Evolutionary conservation across 2,888 invertebrate species (phyloP).

Genomic region (Pardosa pseudoannulata): DNA sequence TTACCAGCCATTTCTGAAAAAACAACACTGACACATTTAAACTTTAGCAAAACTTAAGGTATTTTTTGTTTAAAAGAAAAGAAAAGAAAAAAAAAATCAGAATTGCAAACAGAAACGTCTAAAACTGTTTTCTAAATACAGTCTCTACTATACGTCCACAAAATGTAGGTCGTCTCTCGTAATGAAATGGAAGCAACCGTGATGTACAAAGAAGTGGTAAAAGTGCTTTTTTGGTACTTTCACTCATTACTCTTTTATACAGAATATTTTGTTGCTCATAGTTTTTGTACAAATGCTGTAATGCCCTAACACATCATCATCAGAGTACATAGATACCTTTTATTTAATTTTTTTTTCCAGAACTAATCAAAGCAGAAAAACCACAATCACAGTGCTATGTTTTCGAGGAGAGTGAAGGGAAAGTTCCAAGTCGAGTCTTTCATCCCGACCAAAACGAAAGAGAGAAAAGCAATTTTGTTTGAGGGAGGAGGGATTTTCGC

Average conservation of each 20-base stretch:
- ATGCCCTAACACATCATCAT: slow-evolving; percentile 15
- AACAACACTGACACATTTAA: slow-evolving; percentile 45
- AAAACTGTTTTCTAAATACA: slow-evolving; percentile 32
- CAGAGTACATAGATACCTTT: slow-evolving; percentile 26
- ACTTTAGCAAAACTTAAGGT: slow-evolving; percentile 18
- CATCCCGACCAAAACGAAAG: slow-evolving; percentile 21
- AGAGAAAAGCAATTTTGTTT: slow-evolving; percentile 27
- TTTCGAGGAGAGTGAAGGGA: slow-evolving; percentile 21
- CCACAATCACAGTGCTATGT: slow-evolving; percentile 38
- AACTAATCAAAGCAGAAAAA: slow-evolving; percentile 35
- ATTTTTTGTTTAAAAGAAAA: background rate
- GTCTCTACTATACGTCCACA: slow-evolving; percentile 33
- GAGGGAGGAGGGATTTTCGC: slow-evolving; percentile 18
- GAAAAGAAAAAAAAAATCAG: slow-evolving; percentile 10
- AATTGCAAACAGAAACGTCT: slow-evolving; percentile 21
- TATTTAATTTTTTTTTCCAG: background rate
- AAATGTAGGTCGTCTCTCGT: slow-evolving; percentile 21
- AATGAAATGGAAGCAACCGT: slow-evolving; percentile 67
- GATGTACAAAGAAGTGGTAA: slow-evolving; percentile 47
- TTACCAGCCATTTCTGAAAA: slow-evolving; percentile 39
- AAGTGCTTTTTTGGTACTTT: slow-evolving; percentile 29
- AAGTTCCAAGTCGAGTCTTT: slow-evolving; percentile 18
- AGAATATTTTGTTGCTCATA: slow-evolving; percentile 21
- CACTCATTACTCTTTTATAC: slow-evolving; percentile 26
- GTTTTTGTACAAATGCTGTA: slow-evolving; percentile 37